These are phyloP conservation scores for Eumeta japonica DNA, from an alignment of 1,140 invertebrate genomes.

Conservation along the genomic window DNA sequence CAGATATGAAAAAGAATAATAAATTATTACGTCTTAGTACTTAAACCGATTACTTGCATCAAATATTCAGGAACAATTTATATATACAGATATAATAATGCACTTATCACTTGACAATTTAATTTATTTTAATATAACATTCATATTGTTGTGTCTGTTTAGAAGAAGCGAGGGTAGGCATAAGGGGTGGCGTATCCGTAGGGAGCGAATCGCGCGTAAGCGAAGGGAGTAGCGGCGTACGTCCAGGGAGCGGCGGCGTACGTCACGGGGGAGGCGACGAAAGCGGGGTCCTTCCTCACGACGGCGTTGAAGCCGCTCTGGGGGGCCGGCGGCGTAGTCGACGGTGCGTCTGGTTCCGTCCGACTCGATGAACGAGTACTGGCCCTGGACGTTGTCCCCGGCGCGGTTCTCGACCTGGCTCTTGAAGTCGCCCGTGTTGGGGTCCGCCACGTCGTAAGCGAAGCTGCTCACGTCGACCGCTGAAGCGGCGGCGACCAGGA, in stretches of 20 bases:
- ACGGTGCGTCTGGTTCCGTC: conserved; percentile 29
- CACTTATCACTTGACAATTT: too few relatives aligned
- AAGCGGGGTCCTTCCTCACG: conserved; percentile 8
- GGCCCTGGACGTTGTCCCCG: conserved; percentile 51
- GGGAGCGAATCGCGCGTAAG: conserved; percentile 3
- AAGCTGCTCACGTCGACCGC: conserved; percentile 24
- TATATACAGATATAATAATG: too few relatives aligned
- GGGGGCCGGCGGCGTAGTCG: conserved; percentile 8
- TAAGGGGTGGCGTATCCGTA: conserved; percentile 3
- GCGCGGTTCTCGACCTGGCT: conserved; percentile 48
- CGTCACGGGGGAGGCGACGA: conserved; percentile 3
- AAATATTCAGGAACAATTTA: too few relatives aligned
- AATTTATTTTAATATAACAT: too few relatives aligned
- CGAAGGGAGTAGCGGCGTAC: background rate
- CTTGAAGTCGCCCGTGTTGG: conserved; percentile 27
- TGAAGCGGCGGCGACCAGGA: conserved; percentile 21
- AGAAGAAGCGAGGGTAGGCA: conserved; percentile 5
- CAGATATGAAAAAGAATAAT: too few relatives aligned
- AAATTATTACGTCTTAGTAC: too few relatives aligned
- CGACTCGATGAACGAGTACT: conserved; percentile 45
- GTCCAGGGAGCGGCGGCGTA: background rate
- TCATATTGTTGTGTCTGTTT: background rate
- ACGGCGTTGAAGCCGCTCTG: conserved; percentile 10
- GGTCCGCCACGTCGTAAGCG: conserved; percentile 46
- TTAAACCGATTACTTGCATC: too few relatives aligned